Evolutionary conservation across 2,113 vertebrate species (phyloP), one percentile per base, ranked within the genome.

Genomic region (Tringa solitaria): DNA sequence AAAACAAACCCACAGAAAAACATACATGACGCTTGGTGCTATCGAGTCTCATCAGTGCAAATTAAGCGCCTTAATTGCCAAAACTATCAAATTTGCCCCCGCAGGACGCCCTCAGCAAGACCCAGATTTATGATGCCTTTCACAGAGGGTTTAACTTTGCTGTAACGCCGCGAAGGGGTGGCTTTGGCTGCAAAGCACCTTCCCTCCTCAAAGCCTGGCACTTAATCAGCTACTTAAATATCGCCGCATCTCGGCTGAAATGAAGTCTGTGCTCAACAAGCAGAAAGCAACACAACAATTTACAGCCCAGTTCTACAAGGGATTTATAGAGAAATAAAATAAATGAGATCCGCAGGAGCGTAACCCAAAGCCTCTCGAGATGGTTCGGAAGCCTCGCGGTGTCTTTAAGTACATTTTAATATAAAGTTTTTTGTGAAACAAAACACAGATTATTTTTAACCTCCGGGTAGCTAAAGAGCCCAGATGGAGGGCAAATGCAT

Each of bases 1-100:
- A 48, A 22, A 48, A 46, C 46, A 46, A 20, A 46, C 46, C 46
- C 46, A 6, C 6, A 48, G 14, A 41, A 23, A 45, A 9, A 22
- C 15, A 45, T 3, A 18, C 4, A 2, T 3, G 10, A 14, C 28
- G 33, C 20, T 0, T 3, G 14, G 28, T 26, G n/a, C n/a, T 41
- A 20, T 3, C 26, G 8, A 8, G 2, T 27, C n/a, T 78, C 56
- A 33, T 23, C 2, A 84, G 69, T 73, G 20, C 64, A 35, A 83
- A 70, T 81, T 50, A 74, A 74, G 11, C 37, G 14, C 45, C n/a
- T 60, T 41, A 41, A 32, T 54, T 76, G n/a, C 9, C 41, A 53
- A 28, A 80, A 77, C 17, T 65, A 4, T 14, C 18, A 33, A 76
- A 28, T 19, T 24, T 24, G 37, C 6, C 24, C 30, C 39, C 39